Base-by-base conservation (phyloP, 2,797 vertebrate genomes). In the Crax fasciolata region DNA sequence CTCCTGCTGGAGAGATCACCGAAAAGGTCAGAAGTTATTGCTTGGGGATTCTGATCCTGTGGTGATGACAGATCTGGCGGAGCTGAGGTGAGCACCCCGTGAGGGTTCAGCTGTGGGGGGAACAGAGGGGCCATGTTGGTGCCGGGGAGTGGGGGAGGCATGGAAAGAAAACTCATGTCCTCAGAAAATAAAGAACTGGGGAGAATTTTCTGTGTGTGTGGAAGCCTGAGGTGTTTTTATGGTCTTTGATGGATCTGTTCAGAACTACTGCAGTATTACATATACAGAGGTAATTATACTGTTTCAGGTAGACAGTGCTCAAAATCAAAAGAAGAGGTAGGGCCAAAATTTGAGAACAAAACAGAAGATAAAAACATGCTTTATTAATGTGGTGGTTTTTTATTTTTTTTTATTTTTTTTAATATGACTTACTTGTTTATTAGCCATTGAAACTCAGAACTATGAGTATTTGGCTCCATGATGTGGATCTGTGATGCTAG, bases 11-110 rank as follows among this genome's bases (percentile, higher is more conserved):
- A 48, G 35, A 46, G 28, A 7, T 0, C 39, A 1, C 0, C 2
- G 85, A 27, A 30, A 3, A 3, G 3, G 20, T 48, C 38, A 71
- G 67, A 44, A 88, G 66, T 5, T 46, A 0, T 28, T 6, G 23
- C 41, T 4, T 0, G 0, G 1, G 11, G 18, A 51, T 9, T 6
- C 4, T 1, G 0, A 5, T 0, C 8, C 13, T 2, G 21, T 7
- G 30, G 18, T 28, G 5, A 39, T 2, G 48, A 1, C 5, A 15
- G 84, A 44, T 27, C 30, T 0, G 52, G 18, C 0, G 0, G 24
- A 17, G 71, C 70, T 6, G 65, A 58, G 82, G 78, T 4, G 65
- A 65, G 87, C 4, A 7, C 9, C 38, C 25, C 0, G 1, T 0
- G 11, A 30, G 72, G 54, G 41, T 19, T 6, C 12, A 18, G 2